These are phyloP conservation scores for Platichthys stellatus DNA, from an alignment of 2,113 vertebrate genomes.

Conservation along the genomic window DNA sequence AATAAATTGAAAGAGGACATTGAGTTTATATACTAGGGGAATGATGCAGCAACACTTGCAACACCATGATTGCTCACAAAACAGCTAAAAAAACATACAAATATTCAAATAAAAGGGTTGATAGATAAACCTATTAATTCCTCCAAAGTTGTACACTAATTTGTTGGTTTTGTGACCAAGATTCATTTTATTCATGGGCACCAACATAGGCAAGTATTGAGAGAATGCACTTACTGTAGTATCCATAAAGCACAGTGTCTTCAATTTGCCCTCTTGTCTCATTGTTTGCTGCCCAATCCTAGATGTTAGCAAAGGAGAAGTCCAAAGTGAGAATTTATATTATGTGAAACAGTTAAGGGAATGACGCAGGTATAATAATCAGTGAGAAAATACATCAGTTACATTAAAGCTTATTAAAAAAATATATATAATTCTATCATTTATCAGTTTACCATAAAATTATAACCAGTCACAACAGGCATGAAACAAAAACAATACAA, in stretches of 20 bases:
- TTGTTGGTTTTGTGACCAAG: no score
- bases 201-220: not conserved
- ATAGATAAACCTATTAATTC: no score
- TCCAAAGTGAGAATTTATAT: not conserved
- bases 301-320: constrained; percentile 34
- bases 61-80: not conserved
- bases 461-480: not conserved
- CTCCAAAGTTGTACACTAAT: not conserved
- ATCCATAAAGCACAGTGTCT: constrained; percentile 93
- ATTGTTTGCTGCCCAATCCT: constrained; percentile 93
- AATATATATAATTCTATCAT: not conserved
- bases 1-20: not conserved
- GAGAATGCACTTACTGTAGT: constrained; percentile 91
- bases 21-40: not conserved
- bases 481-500: constrained; percentile 3
- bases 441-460: not conserved
- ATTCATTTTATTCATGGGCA: no score
- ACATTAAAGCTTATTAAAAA: not conserved
- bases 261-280: constrained; percentile 91
- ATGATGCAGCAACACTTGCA: not conserved
- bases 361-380: not conserved
- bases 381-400: not conserved
- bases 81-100: not conserved
- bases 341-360: constrained; percentile 2
- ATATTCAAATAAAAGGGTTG: not conserved